These are phyloP conservation scores for Gastrophryne carolinensis DNA, from an alignment of 2,797 vertebrate genomes.

Conservation along the genomic window DNA sequence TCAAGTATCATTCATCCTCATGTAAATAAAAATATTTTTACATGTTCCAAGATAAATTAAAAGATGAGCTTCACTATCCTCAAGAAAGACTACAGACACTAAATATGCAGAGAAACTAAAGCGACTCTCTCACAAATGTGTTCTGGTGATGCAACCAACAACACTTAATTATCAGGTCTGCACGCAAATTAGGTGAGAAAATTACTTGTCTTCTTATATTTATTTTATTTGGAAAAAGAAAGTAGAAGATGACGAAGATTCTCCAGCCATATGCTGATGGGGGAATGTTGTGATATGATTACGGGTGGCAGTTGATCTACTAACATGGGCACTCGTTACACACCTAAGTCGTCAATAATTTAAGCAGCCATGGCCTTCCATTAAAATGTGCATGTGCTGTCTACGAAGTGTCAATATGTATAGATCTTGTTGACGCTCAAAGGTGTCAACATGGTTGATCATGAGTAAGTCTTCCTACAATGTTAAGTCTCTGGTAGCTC, in stretches of 20 bases:
- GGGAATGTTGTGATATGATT: slow-evolving; percentile 31
- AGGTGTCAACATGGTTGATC: no score
- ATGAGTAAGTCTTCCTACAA: no score
- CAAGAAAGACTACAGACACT: slow-evolving; percentile 64
- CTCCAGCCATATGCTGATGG: slow-evolving; percentile 55
- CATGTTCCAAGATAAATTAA: slow-evolving; percentile 19
- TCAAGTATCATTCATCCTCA: slow-evolving; percentile 12
- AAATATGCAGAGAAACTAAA: slow-evolving; percentile 74
- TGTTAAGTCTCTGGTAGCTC: no score
- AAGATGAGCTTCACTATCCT: slow-evolving; percentile 64
- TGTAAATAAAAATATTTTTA: slow-evolving; percentile 46
- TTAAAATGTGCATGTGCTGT: no score
- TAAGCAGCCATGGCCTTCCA: background rate
- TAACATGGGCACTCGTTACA: background rate
- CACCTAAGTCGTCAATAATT: background rate
- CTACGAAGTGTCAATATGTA: no score
- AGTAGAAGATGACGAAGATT: slow-evolving; percentile 60
- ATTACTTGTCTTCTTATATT: slow-evolving; percentile 78
- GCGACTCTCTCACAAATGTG: slow-evolving; percentile 68
- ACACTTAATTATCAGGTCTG: slow-evolving; percentile 81
- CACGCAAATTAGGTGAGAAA: slow-evolving; percentile 81
- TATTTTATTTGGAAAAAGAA: slow-evolving; percentile 74
- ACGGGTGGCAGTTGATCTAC: slow-evolving; percentile 14
- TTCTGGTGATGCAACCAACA: slow-evolving; percentile 70
- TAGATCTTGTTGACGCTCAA: no score